Conservation (phyloP, 2,797 vertebrate species). For the Todus mexicanus region DNA sequence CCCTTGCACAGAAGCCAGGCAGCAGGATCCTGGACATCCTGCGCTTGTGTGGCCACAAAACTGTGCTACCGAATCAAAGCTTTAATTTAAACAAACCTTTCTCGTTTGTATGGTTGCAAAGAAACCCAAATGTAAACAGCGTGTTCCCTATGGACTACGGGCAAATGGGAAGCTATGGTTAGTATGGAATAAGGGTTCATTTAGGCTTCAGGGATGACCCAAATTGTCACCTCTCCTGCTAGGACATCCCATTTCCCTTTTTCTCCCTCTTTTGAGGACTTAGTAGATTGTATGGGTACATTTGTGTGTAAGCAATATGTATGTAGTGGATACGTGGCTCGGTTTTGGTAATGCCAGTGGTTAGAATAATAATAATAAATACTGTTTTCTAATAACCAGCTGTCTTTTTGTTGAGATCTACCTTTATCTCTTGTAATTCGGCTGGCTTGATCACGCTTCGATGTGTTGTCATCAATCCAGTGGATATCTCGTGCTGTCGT, state of each 20-base stretch:
- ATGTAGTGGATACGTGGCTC: background rate
- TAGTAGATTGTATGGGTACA: background rate
- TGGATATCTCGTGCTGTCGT: background rate
- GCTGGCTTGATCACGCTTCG: background rate
- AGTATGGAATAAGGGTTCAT: background rate
- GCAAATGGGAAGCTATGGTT: background rate
- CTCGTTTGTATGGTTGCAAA: background rate
- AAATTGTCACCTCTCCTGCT: background rate
- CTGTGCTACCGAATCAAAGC: background rate
- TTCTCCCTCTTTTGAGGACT: background rate
- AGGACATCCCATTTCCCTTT: background rate
- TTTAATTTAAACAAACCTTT: constrained; percentile 38
- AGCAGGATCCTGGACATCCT: background rate
- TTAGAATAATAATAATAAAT: background rate
- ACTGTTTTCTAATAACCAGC: background rate
- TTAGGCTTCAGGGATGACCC: background rate
- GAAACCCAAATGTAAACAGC: constrained; percentile 28
- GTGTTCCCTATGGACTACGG: background rate
- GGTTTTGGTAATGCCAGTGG: background rate
- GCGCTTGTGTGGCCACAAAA: background rate
- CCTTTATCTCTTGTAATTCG: background rate
- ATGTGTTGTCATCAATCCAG: background rate
- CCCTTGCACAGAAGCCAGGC: background rate
- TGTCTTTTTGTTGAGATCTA: background rate
- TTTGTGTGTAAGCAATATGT: background rate